phyloP scores from a whole-genome alignment of 1,140 invertebrate species.

The Zophobas morio region DNA sequence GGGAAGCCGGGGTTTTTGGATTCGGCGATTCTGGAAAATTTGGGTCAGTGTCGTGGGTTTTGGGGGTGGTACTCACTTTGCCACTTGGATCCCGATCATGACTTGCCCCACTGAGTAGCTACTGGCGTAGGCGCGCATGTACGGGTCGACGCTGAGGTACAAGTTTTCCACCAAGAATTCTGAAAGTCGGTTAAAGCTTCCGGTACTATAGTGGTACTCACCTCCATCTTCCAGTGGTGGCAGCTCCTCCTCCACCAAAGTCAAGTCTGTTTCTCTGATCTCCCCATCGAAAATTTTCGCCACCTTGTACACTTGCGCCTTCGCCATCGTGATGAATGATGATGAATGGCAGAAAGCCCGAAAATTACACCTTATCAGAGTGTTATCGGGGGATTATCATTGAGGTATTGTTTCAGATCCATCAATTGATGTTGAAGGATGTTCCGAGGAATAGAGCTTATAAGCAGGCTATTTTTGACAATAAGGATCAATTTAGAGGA shows the following conservation, averaged over 20 bases:
- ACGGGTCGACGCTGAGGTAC: slow-evolving; percentile 79
- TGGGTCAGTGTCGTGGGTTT: slow-evolving; percentile 48
- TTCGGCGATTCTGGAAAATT: slow-evolving; percentile 71
- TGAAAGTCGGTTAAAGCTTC: slow-evolving; percentile 64
- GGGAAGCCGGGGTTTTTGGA: slow-evolving; percentile 75
- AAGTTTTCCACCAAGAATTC: slow-evolving; percentile 76
- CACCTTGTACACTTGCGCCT: slow-evolving; percentile 73
- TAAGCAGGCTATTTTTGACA: slow-evolving; percentile 85
- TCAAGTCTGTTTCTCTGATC: slow-evolving; percentile 75
- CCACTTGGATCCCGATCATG: slow-evolving; percentile 76
- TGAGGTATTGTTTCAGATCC: slow-evolving; percentile 72
- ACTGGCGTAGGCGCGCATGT: slow-evolving; percentile 74
- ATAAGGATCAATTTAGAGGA: slow-evolving; percentile 75
- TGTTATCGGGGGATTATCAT: slow-evolving; percentile 8
- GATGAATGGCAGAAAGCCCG: background rate
- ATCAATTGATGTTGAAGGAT: slow-evolving; percentile 86
- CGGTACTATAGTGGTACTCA: slow-evolving; percentile 61
- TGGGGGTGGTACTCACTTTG: slow-evolving; percentile 68
- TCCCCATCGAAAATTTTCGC: slow-evolving; percentile 75
- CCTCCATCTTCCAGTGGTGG: slow-evolving; percentile 75
- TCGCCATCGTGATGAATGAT: slow-evolving; percentile 66
- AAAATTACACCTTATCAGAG: slow-evolving; percentile 27
- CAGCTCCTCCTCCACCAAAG: slow-evolving; percentile 75
- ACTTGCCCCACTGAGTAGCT: slow-evolving; percentile 69
- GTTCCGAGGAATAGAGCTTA: slow-evolving; percentile 86